Conservation (phyloP, 2,113 vertebrate species). For the Felis chaus region DNA sequence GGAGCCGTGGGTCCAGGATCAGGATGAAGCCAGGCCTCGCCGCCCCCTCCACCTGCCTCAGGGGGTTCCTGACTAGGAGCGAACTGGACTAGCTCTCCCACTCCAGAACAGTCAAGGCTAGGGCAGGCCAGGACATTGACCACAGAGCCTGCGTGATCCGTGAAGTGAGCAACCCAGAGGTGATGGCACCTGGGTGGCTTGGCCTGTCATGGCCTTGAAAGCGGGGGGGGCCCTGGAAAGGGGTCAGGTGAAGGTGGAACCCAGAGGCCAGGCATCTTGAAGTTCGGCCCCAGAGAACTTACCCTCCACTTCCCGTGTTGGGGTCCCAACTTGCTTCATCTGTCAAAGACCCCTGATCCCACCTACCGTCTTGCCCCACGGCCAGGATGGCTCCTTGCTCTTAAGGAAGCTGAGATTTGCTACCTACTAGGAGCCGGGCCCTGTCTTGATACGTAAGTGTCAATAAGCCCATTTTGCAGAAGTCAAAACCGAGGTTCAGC, state of each 20-base stretch:
- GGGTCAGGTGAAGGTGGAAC: neutral
- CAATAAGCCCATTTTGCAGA: neutral
- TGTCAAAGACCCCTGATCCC: neutral
- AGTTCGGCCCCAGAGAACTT: neutral
- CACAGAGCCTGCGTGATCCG: neutral
- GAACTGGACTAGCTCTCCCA: neutral
- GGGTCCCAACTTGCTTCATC: neutral
- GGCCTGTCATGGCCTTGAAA: neutral
- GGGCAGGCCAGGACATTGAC: neutral
- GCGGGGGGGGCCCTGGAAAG: neutral
- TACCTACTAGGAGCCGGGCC: neutral
- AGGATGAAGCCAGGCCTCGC: neutral
- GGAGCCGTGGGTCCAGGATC: neutral
- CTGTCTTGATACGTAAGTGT: neutral
- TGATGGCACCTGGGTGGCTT: neutral
- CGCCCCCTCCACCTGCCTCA: accelerated
- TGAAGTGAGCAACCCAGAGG: neutral
- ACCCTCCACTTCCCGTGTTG: accelerated
- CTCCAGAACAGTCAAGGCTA: neutral
- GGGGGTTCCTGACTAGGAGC: neutral
- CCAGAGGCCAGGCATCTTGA: neutral
- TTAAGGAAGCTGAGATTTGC: neutral
- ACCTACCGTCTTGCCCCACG: accelerated
- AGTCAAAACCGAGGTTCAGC: neutral
- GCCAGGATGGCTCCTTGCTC: neutral